Conservation (phyloP, 1,140 invertebrate species). For the Caenorhabditis brenneri region DNA sequence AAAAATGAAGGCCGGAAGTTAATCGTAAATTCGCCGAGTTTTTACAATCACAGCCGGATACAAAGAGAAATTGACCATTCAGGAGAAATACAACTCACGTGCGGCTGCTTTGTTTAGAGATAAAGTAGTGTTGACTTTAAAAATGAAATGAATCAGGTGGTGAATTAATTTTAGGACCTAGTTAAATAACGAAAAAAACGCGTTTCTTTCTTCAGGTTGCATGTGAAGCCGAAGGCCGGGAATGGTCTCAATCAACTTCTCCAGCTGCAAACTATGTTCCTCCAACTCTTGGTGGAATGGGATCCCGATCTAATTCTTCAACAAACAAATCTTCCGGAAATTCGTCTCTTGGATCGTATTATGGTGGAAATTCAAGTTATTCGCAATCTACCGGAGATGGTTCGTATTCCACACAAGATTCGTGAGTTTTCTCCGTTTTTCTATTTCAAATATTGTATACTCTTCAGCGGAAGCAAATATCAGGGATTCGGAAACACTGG, state of each 20-base stretch:
- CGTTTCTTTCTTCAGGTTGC: too few species aligned
- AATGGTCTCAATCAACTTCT: conserved; percentile 82
- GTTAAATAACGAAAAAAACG: too few species aligned
- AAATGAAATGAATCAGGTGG: too few species aligned
- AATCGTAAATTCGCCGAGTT: conserved; percentile 81
- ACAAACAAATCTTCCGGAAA: conserved; percentile 33
- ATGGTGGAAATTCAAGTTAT: conserved; percentile 52
- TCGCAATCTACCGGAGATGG: conserved; percentile 17
- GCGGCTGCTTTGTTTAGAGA: conserved; percentile 93
- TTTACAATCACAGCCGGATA: conserved; percentile 84
- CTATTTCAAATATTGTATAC: not conserved
- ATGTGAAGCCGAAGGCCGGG: conserved; percentile 83
- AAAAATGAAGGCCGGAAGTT: conserved; percentile 97
- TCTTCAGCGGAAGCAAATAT: conserved; percentile 59
- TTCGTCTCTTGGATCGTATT: conserved; percentile 9
- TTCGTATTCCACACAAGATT: not conserved
- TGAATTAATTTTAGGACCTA: too few species aligned
- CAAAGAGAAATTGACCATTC: conserved; percentile 78
- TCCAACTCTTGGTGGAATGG: conserved; percentile 49
- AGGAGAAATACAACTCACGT: conserved; percentile 89
- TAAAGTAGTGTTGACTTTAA: conserved; percentile 83
- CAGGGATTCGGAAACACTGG: conserved; percentile 68
- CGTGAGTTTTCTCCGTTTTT: too few species aligned
- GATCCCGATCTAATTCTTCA: not conserved
- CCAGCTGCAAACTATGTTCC: conserved; percentile 76